phyloP scores from a whole-genome alignment of 2,888 invertebrate genomes.

The Sarcophaga rosellei region DNA sequence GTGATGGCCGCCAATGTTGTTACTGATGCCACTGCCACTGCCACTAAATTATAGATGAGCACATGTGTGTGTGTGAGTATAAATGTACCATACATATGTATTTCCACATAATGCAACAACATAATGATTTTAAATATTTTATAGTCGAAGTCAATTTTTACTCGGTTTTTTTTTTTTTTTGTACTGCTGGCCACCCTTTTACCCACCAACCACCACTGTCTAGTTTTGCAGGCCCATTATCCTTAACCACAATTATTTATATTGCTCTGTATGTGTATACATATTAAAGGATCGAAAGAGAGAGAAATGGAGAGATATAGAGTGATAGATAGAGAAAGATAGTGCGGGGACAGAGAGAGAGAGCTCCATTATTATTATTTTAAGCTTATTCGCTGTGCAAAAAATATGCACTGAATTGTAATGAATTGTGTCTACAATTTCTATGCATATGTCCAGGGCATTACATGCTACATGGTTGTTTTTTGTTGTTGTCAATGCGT shows the following conservation, averaged over 20 bases:
- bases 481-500: background rate
- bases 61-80: background rate
- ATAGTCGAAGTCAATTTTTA: conserved; percentile 49
- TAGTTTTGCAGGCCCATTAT: conserved; percentile 45
- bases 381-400: conserved; percentile 1
- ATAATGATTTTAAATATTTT: conserved; percentile 64
- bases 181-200: background rate
- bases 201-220: conserved; percentile 4
- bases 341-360: background rate
- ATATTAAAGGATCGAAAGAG: background rate
- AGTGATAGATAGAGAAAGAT: too few species aligned
- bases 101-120: conserved; percentile 16
- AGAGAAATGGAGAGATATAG: background rate
- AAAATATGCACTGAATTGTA: conserved; percentile 25
- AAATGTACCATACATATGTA: conserved; percentile 1
- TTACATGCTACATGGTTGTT: conserved; percentile 7
- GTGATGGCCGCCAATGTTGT: conserved; percentile 55
- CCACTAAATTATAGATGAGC: conserved; percentile 16
- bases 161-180: conserved; percentile 15
- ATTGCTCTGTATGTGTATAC: conserved; percentile 36
- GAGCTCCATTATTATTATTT: conserved; percentile 37
- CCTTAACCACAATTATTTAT: conserved; percentile 62
- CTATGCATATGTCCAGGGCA: conserved; percentile 3
- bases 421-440: conserved; percentile 18
- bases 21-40: conserved; percentile 16